These are phyloP conservation scores for Brienomyrus longianalis DNA, from an alignment of 2,113 vertebrate species.

Conservation along the genomic window DNA sequence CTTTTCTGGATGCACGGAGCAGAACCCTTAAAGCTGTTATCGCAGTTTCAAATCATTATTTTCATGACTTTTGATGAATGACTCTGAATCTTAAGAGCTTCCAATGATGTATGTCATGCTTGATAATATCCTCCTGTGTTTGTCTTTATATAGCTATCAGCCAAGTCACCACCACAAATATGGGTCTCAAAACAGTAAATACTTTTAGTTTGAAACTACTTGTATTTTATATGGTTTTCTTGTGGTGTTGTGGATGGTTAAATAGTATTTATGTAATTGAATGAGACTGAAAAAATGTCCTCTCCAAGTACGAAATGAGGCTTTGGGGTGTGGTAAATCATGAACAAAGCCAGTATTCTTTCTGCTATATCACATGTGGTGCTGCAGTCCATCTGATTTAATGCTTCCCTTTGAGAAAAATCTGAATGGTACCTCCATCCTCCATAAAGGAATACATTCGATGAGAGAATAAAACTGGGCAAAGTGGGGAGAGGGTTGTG, in stretches of 20 bases:
- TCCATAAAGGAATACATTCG: not conserved
- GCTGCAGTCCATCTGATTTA: constrained; percentile 6
- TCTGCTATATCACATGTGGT: not conserved
- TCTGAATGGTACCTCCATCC: not conserved
- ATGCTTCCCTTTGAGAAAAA: constrained; percentile 5
- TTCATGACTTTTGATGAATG: not conserved
- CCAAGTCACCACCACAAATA: not conserved
- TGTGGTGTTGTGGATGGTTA: not conserved
- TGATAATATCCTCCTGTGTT: not conserved
- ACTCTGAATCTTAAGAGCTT: not conserved
- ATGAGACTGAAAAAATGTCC: not conserved
- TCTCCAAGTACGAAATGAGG: not conserved
- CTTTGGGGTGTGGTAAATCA: constrained; percentile 7
- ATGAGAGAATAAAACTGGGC: not conserved
- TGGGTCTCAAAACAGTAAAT: not conserved
- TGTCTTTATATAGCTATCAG: not conserved
- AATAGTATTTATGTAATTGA: not conserved
- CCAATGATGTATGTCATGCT: not conserved
- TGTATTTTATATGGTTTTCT: not conserved
- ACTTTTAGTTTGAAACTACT: not conserved
- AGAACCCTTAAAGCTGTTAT: not conserved
- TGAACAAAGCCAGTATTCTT: not conserved
- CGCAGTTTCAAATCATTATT: not conserved
- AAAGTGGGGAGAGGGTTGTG: not conserved
- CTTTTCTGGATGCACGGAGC: not conserved